Evolutionary conservation across 2,888 invertebrate genomes (phyloP).

Genomic region (Spicauda simplicius): DNA sequence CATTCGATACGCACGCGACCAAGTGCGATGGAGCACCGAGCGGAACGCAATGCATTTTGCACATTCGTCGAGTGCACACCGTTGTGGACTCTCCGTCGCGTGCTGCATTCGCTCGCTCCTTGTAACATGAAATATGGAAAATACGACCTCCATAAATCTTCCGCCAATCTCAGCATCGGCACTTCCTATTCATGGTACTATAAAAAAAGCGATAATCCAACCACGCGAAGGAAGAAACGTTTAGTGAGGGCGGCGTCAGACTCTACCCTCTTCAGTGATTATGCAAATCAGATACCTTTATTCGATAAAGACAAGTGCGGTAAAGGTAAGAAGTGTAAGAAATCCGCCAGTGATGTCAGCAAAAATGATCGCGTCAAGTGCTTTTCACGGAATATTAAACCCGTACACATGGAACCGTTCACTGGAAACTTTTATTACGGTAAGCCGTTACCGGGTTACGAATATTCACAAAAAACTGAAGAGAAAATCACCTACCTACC

Average conservation of each 20-base stretch:
- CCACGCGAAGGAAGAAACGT: slow-evolving; percentile 64
- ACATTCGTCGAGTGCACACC: slow-evolving; percentile 65
- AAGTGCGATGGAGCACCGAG: slow-evolving; percentile 53
- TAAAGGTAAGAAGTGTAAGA: slow-evolving; percentile 68
- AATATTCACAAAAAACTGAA: slow-evolving; percentile 66
- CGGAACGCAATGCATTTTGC: slow-evolving; percentile 71
- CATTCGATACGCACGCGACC: slow-evolving; percentile 60
- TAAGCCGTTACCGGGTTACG: slow-evolving; percentile 72
- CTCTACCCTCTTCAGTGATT: slow-evolving; percentile 82
- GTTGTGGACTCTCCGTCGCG: slow-evolving; percentile 65
- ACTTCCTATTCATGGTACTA: slow-evolving; percentile 83
- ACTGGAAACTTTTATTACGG: slow-evolving; percentile 80
- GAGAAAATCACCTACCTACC: slow-evolving; percentile 75
- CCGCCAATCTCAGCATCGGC: slow-evolving; percentile 74
- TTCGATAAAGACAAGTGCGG: slow-evolving; percentile 68
- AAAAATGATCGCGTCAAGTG: slow-evolving; percentile 70
- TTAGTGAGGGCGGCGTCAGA: slow-evolving; percentile 73
- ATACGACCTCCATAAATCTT: slow-evolving; percentile 80
- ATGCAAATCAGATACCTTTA: slow-evolving; percentile 76
- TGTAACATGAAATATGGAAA: slow-evolving; percentile 82
- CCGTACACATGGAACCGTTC: slow-evolving; percentile 76
- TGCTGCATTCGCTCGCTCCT: slow-evolving; percentile 57
- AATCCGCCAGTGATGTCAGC: slow-evolving; percentile 71
- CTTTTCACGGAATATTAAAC: slow-evolving; percentile 65
- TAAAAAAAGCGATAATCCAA: slow-evolving; percentile 70